A percentile compares a stretch with the other conserved stretches of the same genome.
Evolutionary conservation across 2,797 vertebrate species (phyloP).

Genomic region (Onychomys torridus): DNA sequence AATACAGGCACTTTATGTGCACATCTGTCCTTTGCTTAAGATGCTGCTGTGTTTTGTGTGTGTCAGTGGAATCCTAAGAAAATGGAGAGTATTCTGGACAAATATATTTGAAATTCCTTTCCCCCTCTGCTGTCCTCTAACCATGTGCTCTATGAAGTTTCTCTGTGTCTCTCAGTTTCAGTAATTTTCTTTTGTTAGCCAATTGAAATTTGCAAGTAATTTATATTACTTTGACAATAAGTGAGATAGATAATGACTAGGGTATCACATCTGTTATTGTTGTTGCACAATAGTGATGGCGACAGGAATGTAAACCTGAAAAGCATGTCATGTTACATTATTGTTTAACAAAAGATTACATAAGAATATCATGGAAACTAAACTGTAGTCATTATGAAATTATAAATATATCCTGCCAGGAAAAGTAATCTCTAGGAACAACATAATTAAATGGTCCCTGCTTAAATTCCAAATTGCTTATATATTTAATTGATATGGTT

Average conservation of each 20-base stretch:
- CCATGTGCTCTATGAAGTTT: not conserved
- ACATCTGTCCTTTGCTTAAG: not conserved
- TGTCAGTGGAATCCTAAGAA: not conserved
- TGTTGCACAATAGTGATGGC: not conserved
- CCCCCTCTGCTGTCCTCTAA: not conserved
- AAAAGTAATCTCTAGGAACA: not conserved
- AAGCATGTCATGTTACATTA: not conserved
- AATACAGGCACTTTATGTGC: not conserved
- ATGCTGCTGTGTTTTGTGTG: not conserved
- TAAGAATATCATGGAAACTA: not conserved
- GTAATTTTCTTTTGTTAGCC: not conserved
- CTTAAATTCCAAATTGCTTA: not conserved
- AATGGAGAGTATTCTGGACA: not conserved
- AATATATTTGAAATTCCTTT: not conserved
- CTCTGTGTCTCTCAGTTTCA: not conserved
- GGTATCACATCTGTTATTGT: not conserved
- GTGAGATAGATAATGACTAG: not conserved
- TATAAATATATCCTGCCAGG: not conserved
- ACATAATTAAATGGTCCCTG: accelerated
- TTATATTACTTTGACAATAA: not conserved
- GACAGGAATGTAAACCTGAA: not conserved
- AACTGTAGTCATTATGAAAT: not conserved
- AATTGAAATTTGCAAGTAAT: not conserved
- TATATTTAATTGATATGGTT: not conserved
- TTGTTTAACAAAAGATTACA: not conserved